Evolutionary conservation across 2,888 invertebrate species (phyloP).

Genomic region (Alviniconcha strummeri): DNA sequence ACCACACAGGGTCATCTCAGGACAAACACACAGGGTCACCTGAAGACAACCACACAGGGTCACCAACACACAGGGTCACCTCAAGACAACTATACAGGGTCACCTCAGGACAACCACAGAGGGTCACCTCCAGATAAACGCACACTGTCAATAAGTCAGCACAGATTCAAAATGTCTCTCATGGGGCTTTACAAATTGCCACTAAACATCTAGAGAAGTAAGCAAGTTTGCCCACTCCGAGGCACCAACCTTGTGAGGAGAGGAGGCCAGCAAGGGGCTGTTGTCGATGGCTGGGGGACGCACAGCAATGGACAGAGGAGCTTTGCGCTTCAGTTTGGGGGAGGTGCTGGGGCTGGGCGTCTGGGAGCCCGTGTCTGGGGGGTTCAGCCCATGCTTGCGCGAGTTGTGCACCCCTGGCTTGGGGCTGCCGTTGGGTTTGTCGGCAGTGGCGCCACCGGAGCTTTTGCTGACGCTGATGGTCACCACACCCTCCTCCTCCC

Average conservation of each 20-base stretch:
- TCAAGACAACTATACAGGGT: too few relatives aligned
- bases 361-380: conserved; percentile 39
- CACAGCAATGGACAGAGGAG: conserved; percentile 37
- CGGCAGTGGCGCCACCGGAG: conserved; percentile 23
- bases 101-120: too few relatives aligned
- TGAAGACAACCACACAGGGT: too few relatives aligned
- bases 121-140: too few relatives aligned
- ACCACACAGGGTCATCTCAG: too few relatives aligned
- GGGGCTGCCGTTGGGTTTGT: conserved; percentile 27
- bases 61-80: too few relatives aligned
- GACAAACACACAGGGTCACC: too few relatives aligned
- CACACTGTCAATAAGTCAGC: neutral
- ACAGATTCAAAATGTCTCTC: neutral
- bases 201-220: too few relatives aligned
- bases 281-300: conserved; percentile 87
- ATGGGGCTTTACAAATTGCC: neutral
- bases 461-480: conserved; percentile 52
- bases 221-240: too few relatives aligned
- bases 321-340: conserved; percentile 58
- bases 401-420: conserved; percentile 10
- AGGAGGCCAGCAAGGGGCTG: conserved; percentile 80
- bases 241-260: conserved; percentile 78
- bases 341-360: conserved; percentile 61
- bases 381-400: conserved; percentile 22
- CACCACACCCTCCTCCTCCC: conserved; percentile 64